These are phyloP conservation scores for Cynoglossus semilaevis DNA, from an alignment of 2,113 vertebrate species.

Conservation along the genomic window DNA sequence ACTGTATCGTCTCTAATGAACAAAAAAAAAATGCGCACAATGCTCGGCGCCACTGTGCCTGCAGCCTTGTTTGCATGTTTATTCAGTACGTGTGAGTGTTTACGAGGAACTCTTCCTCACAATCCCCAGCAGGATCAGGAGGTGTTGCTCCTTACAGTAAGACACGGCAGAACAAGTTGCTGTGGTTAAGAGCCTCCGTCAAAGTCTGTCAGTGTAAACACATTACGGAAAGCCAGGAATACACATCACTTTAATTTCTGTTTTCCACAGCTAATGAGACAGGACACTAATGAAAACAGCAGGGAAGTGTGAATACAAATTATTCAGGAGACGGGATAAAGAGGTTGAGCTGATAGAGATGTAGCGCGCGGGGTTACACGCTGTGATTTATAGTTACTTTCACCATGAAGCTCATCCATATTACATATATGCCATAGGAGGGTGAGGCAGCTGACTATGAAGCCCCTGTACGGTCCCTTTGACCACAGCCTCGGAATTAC, in stretches of 20 bases:
- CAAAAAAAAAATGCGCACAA: not conserved
- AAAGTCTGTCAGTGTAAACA: slow-evolving; percentile 16
- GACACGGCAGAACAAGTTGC: not conserved
- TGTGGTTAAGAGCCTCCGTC: slow-evolving; percentile 21
- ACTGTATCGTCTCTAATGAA: not conserved
- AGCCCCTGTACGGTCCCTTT: not conserved
- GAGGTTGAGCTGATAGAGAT: slow-evolving; percentile 5
- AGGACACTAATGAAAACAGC: slow-evolving; percentile 6
- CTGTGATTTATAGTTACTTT: not conserved
- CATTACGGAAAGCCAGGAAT: slow-evolving; percentile 19
- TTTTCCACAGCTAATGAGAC: slow-evolving; percentile 21
- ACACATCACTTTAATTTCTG: slow-evolving; percentile 21
- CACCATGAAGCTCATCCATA: not conserved
- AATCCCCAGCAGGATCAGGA: slow-evolving; percentile 14
- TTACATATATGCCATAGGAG: not conserved
- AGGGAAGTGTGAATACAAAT: slow-evolving; percentile 18
- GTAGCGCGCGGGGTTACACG: slow-evolving; percentile 1
- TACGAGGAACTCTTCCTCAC: slow-evolving; percentile 13
- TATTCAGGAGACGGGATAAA: not conserved
- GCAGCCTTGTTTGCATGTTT: slow-evolving; percentile 1
- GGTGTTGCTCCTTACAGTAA: not conserved
- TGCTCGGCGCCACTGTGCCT: not conserved
- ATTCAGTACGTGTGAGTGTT: not conserved
- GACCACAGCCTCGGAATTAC: not conserved
- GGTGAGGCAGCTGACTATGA: not conserved